Conservation (phyloP, 2,797 vertebrate genomes). For the Capromys pilorides region DNA sequence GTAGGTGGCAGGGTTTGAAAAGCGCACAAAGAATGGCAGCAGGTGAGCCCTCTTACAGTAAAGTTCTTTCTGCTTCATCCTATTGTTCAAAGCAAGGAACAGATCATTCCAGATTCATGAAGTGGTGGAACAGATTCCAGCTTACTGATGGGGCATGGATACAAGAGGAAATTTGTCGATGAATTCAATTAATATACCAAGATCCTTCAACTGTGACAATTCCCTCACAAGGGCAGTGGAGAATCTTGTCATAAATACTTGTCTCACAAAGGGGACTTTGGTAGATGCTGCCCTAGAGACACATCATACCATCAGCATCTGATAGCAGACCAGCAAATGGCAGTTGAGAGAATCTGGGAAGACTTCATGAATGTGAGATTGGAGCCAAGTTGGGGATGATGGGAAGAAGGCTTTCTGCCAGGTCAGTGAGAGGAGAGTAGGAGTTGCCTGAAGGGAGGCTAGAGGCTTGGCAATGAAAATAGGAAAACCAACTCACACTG, state of each 20-base stretch:
- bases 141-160: background rate
- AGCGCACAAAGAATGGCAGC: accelerated
- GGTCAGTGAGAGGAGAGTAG: background rate
- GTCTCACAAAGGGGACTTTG: background rate
- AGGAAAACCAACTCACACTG: background rate
- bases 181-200: background rate
- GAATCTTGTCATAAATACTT: background rate
- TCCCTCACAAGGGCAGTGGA: background rate
- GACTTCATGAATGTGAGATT: accelerated
- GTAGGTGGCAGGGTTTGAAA: no score
- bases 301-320: background rate
- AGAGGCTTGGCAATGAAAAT: accelerated
- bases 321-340: background rate
- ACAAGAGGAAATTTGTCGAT: background rate
- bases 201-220: background rate
- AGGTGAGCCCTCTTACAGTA: background rate
- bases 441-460: background rate
- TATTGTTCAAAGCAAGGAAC: background rate
- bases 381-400: background rate
- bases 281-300: background rate
- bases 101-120: background rate
- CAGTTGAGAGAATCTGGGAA: background rate
- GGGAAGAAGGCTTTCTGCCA: background rate
- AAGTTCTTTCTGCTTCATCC: background rate
- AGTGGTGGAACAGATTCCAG: background rate